Evolutionary conservation across 1,140 invertebrate species (phyloP).

Genomic region (Schmidtea mediterranea): DNA sequence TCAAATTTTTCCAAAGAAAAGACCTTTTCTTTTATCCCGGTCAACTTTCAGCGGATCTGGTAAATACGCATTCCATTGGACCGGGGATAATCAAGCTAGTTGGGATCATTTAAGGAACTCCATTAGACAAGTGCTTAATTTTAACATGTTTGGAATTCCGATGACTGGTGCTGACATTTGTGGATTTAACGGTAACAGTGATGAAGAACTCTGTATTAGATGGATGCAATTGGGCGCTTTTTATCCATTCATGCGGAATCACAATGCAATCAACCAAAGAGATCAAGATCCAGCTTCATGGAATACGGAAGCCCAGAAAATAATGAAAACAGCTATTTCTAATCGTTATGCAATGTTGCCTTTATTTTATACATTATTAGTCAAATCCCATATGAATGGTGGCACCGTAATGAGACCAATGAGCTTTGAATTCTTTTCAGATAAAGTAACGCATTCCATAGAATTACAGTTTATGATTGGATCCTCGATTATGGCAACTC

Average conservation of each 20-base stretch:
- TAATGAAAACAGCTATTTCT: constrained; percentile 20
- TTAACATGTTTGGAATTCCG: constrained; percentile 34
- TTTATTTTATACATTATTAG: constrained; percentile 53
- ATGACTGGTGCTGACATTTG: constrained; percentile 66
- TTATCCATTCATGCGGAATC: no score
- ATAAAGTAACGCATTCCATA: constrained; percentile 38
- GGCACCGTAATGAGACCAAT: constrained; percentile 47
- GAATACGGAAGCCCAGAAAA: constrained; percentile 6
- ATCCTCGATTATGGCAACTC: constrained; percentile 40
- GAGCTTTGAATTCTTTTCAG: constrained; percentile 28
- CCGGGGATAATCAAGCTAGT: constrained; percentile 32
- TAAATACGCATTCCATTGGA: constrained; percentile 57
- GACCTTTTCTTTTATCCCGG: constrained; percentile 55
- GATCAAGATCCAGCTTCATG: constrained; percentile 17
- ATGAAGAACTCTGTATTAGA: constrained; percentile 31
- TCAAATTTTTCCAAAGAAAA: constrained; percentile 21
- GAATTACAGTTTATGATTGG: constrained; percentile 58
- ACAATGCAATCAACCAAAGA: constrained; percentile 12
- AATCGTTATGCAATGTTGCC: constrained; percentile 47
- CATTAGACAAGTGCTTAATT: no score
- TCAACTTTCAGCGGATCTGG: constrained; percentile 53
- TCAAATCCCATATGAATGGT: constrained; percentile 38
- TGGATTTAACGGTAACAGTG: constrained; percentile 51
- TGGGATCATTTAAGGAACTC: constrained; percentile 21
- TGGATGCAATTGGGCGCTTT: no score